These are phyloP conservation scores for Neodontobutis hainanensis DNA, from an alignment of 2,113 vertebrate species.

Conservation along the genomic window DNA sequence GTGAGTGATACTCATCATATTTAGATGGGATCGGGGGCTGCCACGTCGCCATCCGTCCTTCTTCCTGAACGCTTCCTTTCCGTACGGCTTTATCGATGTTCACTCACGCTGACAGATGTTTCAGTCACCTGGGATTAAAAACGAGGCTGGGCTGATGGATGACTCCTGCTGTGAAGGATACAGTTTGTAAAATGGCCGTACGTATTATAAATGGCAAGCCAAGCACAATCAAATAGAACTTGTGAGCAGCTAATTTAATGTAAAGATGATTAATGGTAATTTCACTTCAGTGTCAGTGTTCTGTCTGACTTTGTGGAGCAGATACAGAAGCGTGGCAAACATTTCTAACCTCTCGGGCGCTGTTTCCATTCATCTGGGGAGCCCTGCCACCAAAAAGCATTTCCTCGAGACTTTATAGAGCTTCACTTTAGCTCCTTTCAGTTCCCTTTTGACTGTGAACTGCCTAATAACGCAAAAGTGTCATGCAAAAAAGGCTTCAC, in stretches of 20 bases:
- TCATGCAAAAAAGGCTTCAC: constrained; percentile 36
- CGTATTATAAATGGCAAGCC: constrained; percentile 48
- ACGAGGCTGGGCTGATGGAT: constrained; percentile 60
- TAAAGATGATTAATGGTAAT: constrained; percentile 8
- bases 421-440: constrained; percentile 35
- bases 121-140: constrained; percentile 71
- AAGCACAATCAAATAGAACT: constrained; percentile 50
- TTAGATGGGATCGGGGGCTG: constrained; percentile 36
- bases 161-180: constrained; percentile 55
- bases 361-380: background rate
- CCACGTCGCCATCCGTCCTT: constrained; percentile 56
- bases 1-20: constrained; percentile 56
- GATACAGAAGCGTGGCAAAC: background rate
- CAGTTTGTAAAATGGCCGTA: constrained; percentile 53
- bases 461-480: constrained; percentile 43
- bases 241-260: constrained; percentile 32
- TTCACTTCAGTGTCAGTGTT: background rate
- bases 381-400: constrained; percentile 7
- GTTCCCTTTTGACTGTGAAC: constrained; percentile 10
- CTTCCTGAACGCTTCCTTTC: constrained; percentile 4
- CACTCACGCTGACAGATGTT: constrained; percentile 70
- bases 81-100: constrained; percentile 58
- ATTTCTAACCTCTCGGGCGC: constrained; percentile 2
- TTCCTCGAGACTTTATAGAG: constrained; percentile 13
- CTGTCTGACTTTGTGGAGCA: constrained; percentile 6